phyloP scores from a whole-genome alignment of 2,888 invertebrate species.

The Drosophila ezoana region DNA sequence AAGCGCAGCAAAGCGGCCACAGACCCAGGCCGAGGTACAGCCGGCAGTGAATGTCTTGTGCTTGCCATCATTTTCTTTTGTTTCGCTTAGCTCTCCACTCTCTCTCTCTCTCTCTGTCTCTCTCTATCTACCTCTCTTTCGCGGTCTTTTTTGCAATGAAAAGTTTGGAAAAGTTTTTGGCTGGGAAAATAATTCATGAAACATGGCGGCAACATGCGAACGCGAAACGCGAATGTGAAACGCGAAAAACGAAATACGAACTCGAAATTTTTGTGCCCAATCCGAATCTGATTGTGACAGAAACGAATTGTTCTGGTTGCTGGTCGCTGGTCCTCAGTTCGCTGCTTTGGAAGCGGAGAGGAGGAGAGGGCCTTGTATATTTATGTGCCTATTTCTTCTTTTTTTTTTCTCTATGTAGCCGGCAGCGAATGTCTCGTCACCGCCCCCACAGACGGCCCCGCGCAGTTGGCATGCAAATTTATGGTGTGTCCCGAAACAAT shows the following conservation, averaged over 20 bases:
- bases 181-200: conserved; percentile 81
- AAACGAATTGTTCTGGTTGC: conserved; percentile 82
- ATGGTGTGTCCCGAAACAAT: conserved; percentile 82
- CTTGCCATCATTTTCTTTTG: conserved; percentile 16
- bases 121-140: conserved; percentile 17
- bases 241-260: conserved; percentile 49
- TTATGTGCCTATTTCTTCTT: conserved; percentile 70
- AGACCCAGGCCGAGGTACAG: conserved; percentile 30
- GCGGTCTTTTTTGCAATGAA: conserved; percentile 35
- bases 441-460: conserved; percentile 23
- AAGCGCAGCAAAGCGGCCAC: conserved; percentile 36
- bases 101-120: conserved; percentile 3
- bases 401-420: conserved; percentile 32
- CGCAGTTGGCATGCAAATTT: conserved; percentile 80
- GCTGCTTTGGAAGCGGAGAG: conserved; percentile 13
- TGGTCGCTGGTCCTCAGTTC: conserved; percentile 31
- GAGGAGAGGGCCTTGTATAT: conserved; percentile 53
- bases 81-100: conserved; percentile 2
- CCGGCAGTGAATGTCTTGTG: conserved; percentile 60
- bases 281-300: conserved; percentile 83
- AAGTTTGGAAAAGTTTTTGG: conserved; percentile 70
- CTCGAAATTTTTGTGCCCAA: conserved; percentile 76
- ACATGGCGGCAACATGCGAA: conserved; percentile 78
- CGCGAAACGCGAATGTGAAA: conserved; percentile 59
- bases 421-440: conserved; percentile 8